Evolutionary conservation across 2,797 vertebrate genomes (phyloP).

Genomic region (Tangara arthus): DNA sequence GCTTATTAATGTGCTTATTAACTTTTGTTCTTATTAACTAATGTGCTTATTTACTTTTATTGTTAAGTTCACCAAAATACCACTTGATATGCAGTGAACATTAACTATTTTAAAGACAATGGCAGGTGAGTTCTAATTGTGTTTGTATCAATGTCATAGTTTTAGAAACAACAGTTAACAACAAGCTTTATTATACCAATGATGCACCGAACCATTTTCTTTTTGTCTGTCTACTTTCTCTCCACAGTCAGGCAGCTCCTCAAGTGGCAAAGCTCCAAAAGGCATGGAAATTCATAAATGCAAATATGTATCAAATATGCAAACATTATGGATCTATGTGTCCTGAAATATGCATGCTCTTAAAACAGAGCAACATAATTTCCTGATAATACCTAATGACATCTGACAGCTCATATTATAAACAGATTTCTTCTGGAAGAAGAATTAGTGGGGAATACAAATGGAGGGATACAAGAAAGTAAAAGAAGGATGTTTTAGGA

Average conservation of each 20-base stretch:
- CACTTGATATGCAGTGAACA: not conserved
- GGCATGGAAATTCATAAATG: constrained; percentile 25
- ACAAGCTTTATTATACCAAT: not conserved
- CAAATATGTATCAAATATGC: constrained; percentile 38
- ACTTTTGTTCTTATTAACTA: not conserved
- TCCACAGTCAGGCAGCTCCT: not conserved
- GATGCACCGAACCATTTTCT: not conserved
- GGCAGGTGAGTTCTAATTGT: not conserved
- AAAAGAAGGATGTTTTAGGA: not conserved
- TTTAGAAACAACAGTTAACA: not conserved
- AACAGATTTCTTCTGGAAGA: constrained; percentile 17
- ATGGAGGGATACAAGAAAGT: not conserved
- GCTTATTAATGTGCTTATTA: not conserved
- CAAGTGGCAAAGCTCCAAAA: not conserved
- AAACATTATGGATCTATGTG: constrained; percentile 18
- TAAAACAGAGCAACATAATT: constrained; percentile 5
- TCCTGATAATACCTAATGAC: constrained; percentile 5
- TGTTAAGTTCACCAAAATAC: not conserved
- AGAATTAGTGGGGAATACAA: constrained; percentile 7
- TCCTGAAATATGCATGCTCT: constrained; percentile 11
- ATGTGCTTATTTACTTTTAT: not conserved
- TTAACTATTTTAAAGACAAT: not conserved
- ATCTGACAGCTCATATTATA: constrained; percentile 19
- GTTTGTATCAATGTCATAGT: not conserved
- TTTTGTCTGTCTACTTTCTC: not conserved